phyloP scores from a whole-genome alignment of 2,888 invertebrate species.

The Drosophila lacicola region DNA sequence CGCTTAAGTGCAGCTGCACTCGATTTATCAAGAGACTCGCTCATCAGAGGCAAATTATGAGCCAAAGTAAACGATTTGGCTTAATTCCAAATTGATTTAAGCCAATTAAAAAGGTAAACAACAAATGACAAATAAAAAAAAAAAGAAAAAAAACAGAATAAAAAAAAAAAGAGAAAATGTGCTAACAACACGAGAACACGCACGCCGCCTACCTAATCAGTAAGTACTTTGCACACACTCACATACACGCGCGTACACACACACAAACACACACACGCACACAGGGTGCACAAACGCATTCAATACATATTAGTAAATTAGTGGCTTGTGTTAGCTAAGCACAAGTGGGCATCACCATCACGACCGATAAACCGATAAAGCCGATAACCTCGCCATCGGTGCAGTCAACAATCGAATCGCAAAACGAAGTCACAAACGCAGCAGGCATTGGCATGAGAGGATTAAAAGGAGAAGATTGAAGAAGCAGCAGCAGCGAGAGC shows the following conservation, averaged over 20 bases:
- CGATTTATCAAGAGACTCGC: slow-evolving; percentile 19
- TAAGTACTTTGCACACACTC: slow-evolving; percentile 63
- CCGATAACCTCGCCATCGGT: slow-evolving; percentile 26
- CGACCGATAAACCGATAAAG: slow-evolving; percentile 22
- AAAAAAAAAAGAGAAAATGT: slow-evolving; percentile 50
- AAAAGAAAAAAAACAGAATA: slow-evolving; percentile 1
- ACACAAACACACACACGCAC: slow-evolving; percentile 2
- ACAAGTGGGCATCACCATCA: slow-evolving; percentile 21
- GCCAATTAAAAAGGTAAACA: slow-evolving; percentile 51
- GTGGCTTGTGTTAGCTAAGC: slow-evolving; percentile 30
- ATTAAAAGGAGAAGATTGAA: slow-evolving; percentile 8
- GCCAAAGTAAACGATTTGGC: slow-evolving; percentile 36
- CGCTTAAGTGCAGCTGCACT: slow-evolving; percentile 37
- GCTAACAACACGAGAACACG: slow-evolving; percentile 73
- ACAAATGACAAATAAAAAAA: slow-evolving; percentile 21
- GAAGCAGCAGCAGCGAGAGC: slow-evolving; percentile 16
- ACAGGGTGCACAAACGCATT: slow-evolving; percentile 17
- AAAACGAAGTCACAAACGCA: slow-evolving; percentile 11
- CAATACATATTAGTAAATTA: slow-evolving; percentile 15
- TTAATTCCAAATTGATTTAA: slow-evolving; percentile 46
- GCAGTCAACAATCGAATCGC: slow-evolving; percentile 28
- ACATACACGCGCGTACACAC: slow-evolving; percentile 17
- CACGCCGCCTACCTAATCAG: slow-evolving; percentile 65
- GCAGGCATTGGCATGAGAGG: slow-evolving; percentile 14
- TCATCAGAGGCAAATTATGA: slow-evolving; percentile 22